Conservation (phyloP, 1,140 invertebrate genomes). For the Drosophila lowei region DNA sequence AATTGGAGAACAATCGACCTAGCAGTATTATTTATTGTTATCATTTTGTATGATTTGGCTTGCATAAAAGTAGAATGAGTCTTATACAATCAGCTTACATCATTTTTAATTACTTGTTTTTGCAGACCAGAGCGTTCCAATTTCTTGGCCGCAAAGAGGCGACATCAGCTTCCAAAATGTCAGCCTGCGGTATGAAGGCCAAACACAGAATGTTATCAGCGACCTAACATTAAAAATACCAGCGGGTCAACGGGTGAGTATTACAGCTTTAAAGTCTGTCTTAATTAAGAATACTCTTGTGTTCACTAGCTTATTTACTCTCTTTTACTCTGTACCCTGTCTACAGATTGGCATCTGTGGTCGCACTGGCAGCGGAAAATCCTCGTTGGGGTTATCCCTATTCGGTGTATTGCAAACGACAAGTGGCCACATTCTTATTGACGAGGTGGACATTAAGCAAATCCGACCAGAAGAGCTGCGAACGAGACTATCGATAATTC, state of each 20-base stretch:
- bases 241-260: constrained; percentile 87
- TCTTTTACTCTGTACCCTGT: constrained; percentile 14
- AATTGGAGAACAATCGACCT: constrained; percentile 1
- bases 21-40: too few relatives aligned
- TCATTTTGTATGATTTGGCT: too few relatives aligned
- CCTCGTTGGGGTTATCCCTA: constrained; percentile 88
- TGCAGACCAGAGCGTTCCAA: constrained; percentile 84
- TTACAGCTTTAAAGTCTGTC: background rate
- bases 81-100: too few relatives aligned
- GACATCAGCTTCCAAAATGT: constrained; percentile 89
- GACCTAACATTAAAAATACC: constrained; percentile 87
- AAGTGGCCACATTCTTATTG: constrained; percentile 88
- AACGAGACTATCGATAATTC: constrained; percentile 93
- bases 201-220: constrained; percentile 86
- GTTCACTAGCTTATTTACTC: background rate
- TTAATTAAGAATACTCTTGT: too few relatives aligned
- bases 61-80: too few relatives aligned
- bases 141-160: constrained; percentile 88
- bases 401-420: constrained; percentile 87
- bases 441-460: constrained; percentile 86
- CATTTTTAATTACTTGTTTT: constrained; percentile 8
- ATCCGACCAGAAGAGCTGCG: constrained; percentile 89
- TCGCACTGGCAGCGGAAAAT: constrained; percentile 91
- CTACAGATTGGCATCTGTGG: constrained; percentile 90
- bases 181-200: constrained; percentile 86